Evolutionary conservation across 2,888 invertebrate species (phyloP).

Genomic region (Conops quadrifasciatus): DNA sequence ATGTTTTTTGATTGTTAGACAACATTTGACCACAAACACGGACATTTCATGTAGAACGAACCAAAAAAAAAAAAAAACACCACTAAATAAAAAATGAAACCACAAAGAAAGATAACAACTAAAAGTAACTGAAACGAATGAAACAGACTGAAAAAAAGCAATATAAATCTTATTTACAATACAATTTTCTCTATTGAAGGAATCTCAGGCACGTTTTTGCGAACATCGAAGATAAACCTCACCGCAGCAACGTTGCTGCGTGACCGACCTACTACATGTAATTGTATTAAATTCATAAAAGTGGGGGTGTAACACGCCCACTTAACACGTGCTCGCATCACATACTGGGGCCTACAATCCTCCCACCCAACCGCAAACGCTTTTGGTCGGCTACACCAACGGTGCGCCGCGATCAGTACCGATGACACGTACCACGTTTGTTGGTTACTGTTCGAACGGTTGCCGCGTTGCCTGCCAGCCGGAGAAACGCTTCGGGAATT

Average conservation of each 20-base stretch:
- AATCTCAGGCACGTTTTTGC: neutral
- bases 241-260: slow-evolving; percentile 13
- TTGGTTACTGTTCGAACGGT: neutral
- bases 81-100: neutral
- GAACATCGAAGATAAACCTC: neutral
- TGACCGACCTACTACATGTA: slow-evolving; percentile 11
- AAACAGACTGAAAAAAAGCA: neutral
- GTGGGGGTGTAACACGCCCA: too few relatives aligned
- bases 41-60: neutral
- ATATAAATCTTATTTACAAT: neutral
- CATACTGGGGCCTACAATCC: neutral
- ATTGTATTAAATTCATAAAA: slow-evolving; percentile 23
- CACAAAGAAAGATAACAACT: neutral
- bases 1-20: neutral
- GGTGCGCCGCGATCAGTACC: neutral
- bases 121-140: too few relatives aligned
- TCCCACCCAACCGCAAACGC: neutral
- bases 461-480: neutral
- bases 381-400: neutral
- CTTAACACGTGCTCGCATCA: neutral
- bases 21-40: neutral
- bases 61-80: neutral
- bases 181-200: neutral
- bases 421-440: neutral
- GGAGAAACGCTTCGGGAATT: slow-evolving; percentile 14